Evolutionary conservation across 2,797 vertebrate species (phyloP).

Genomic region (Adrianichthys oophorus): DNA sequence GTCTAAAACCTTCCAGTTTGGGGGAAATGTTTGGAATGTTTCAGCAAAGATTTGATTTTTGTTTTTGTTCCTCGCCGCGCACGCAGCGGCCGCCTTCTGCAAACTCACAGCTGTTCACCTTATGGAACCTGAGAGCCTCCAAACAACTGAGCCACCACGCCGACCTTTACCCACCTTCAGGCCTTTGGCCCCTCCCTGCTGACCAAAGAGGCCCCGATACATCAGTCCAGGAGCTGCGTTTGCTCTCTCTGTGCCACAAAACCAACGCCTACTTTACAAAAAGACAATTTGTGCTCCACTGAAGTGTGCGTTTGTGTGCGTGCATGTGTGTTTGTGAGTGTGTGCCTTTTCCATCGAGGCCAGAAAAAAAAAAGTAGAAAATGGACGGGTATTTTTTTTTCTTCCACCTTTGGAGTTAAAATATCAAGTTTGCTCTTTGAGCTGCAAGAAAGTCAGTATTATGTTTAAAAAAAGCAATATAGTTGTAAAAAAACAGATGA

Average conservation of each 20-base stretch:
- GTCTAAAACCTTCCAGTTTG: no score
- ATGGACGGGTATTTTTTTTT: conserved; percentile 45
- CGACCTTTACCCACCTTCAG: conserved; percentile 60
- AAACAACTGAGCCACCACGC: conserved; percentile 21
- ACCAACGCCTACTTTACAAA: conserved; percentile 22
- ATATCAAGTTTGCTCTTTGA: conserved; percentile 50
- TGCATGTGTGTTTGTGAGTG: conserved; percentile 20
- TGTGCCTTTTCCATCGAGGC: conserved; percentile 63
- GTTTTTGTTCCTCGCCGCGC: conserved; percentile 7
- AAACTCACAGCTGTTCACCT: conserved; percentile 41
- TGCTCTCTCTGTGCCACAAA: conserved; percentile 66
- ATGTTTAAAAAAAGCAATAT: conserved; percentile 78
- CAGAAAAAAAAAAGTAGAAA: conserved; percentile 13
- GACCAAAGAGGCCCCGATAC: conserved; percentile 80
- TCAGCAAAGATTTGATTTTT: no score
- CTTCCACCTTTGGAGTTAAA: conserved; percentile 27
- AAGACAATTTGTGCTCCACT: conserved; percentile 46
- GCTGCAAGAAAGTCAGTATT: conserved; percentile 73
- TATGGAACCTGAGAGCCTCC: conserved; percentile 64
- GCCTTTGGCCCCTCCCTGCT: conserved; percentile 57
- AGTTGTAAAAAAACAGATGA: conserved; percentile 10
- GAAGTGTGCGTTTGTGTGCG: conserved; percentile 52
- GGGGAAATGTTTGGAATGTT: no score
- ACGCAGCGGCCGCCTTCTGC: conserved; percentile 35
- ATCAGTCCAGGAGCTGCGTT: conserved; percentile 59